Conservation (phyloP, 2,797 vertebrate genomes). For the Rhynchonycteris naso region DNA sequence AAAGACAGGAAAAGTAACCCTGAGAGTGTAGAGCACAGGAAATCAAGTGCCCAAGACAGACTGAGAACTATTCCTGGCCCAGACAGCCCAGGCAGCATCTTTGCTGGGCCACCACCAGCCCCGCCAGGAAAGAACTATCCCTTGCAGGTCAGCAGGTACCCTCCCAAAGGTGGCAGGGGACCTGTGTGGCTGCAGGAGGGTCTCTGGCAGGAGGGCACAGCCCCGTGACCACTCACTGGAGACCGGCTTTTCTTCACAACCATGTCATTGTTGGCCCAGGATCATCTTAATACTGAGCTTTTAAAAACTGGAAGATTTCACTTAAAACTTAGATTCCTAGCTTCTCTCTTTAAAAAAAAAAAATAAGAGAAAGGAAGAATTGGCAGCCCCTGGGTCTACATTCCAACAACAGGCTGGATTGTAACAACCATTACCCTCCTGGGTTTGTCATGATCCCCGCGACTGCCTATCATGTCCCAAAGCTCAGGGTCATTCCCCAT, state of each 20-base stretch:
- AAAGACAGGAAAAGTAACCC: neutral
- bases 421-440: neutral
- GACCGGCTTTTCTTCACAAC: too few relatives aligned
- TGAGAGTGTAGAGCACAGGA: neutral
- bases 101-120: neutral
- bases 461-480: too few relatives aligned
- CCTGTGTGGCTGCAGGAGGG: fast-evolving
- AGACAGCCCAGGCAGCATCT: neutral
- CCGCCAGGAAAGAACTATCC: too few relatives aligned
- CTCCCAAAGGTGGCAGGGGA: fast-evolving
- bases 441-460: neutral
- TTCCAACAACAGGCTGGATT: neutral
- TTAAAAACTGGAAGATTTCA: neutral
- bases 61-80: neutral
- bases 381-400: neutral
- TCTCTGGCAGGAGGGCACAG: neutral
- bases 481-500: neutral
- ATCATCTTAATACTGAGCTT: neutral
- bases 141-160: fast-evolving
- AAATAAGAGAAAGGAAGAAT: neutral
- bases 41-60: neutral
- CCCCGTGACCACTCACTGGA: neutral
- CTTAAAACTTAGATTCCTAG: neutral
- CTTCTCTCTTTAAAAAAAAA: neutral
- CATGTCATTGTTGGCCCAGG: neutral